Evolutionary conservation across 2,113 vertebrate species (phyloP).

Genomic region (Aix galericulata): DNA sequence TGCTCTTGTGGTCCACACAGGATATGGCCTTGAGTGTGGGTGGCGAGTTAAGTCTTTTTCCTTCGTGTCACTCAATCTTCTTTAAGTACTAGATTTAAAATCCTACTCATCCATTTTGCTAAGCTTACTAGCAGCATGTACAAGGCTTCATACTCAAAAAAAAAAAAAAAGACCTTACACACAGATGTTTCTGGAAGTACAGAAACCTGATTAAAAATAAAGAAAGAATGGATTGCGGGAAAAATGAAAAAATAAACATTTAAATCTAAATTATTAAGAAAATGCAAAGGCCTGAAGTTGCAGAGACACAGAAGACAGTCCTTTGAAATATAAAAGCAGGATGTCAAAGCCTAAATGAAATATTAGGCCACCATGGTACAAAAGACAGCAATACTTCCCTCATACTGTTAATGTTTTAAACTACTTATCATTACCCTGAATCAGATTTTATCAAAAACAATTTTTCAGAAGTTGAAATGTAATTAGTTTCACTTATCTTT

Average conservation of each 20-base stretch:
- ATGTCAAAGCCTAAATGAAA: neutral
- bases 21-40: conserved; percentile 5
- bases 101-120: conserved; percentile 18
- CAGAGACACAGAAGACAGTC: neutral
- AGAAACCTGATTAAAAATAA: neutral
- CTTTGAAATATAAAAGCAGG: neutral
- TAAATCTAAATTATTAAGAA: neutral
- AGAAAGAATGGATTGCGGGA: neutral
- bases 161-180: neutral
- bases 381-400: neutral
- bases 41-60: conserved; percentile 37
- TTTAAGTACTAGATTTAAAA: conserved; percentile 41
- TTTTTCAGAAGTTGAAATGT: neutral
- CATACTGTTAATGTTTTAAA: neutral
- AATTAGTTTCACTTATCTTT: neutral
- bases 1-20: neutral
- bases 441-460: neutral
- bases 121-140: neutral
- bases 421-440: neutral
- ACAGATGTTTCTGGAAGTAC: neutral
- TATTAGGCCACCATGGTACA: neutral
- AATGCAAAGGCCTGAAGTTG: neutral
- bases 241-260: neutral
- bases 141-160: neutral
- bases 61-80: conserved; percentile 35